Conservation (phyloP, 2,797 vertebrate species). For the Chelonia mydas region DNA sequence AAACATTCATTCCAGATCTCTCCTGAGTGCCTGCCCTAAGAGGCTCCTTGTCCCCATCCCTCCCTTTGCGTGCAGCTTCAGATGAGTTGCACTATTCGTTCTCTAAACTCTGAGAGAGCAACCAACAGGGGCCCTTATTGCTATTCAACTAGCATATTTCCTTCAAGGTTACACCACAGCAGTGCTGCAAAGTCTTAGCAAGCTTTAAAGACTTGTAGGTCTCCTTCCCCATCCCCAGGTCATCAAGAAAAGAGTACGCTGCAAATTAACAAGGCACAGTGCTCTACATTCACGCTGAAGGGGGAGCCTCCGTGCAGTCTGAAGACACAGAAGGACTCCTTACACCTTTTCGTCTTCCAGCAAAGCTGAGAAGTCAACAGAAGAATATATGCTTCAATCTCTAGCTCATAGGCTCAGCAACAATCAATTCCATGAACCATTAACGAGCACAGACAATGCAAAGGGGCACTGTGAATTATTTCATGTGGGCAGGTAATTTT, state of each 20-base stretch:
- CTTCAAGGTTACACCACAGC: neutral
- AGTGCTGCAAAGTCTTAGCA: neutral
- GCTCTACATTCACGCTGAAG: constrained; percentile 27
- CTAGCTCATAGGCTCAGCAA: neutral
- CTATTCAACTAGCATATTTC: neutral
- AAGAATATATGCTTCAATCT: fast-evolving
- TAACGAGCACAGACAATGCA: neutral
- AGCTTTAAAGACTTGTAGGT: fast-evolving
- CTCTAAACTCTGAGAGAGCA: neutral
- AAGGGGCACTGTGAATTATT: neutral
- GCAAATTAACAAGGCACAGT: constrained; percentile 45
- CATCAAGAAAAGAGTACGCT: fast-evolving
- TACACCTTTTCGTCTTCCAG: neutral
- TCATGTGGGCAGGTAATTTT: fast-evolving
- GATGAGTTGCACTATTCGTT: fast-evolving
- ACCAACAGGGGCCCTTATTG: fast-evolving
- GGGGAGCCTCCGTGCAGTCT: fast-evolving
- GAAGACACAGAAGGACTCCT: fast-evolving
- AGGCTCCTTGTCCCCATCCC: neutral
- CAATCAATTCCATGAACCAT: fast-evolving
- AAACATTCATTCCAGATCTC: neutral
- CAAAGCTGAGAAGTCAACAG: neutral
- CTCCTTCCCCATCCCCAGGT: neutral
- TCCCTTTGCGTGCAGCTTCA: neutral
- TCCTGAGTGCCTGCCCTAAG: neutral